A percentile compares a stretch with the other conserved stretches of the same genome.
These are phyloP conservation scores for Melanerpes aurifrons DNA, from an alignment of 2,113 vertebrate species.

Conservation along the genomic window DNA sequence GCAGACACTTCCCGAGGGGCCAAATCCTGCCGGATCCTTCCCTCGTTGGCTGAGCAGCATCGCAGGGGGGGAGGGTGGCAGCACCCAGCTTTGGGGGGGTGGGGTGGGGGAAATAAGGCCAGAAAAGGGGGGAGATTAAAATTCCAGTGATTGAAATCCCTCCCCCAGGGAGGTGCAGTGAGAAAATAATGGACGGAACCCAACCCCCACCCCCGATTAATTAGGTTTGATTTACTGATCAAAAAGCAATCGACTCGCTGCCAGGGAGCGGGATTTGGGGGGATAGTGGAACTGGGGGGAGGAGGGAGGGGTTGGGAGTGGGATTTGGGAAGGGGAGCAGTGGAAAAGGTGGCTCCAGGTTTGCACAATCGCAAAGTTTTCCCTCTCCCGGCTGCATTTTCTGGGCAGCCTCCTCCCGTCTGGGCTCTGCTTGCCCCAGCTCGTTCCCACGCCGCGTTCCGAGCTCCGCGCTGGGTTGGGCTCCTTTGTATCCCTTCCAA, in stretches of 20 bases:
- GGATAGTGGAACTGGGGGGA: neutral
- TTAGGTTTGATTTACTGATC: conserved; percentile 40
- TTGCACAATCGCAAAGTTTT: neutral
- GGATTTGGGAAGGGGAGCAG: too few relatives aligned
- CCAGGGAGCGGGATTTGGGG: neutral
- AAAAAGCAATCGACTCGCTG: conserved; percentile 21
- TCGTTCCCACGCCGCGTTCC: neutral
- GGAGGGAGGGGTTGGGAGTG: neutral
- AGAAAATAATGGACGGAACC: too few relatives aligned
- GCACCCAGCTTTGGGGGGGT: neutral
- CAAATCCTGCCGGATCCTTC: neutral
- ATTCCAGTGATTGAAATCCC: neutral
- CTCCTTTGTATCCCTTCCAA: neutral
- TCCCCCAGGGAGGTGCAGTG: neutral
- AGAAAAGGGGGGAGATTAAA: neutral
- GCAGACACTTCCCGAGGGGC: fast-evolving
- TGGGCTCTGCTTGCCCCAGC: neutral
- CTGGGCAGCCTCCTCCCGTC: neutral
- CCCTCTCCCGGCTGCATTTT: conserved; percentile 27
- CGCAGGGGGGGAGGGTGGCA: too few relatives aligned
- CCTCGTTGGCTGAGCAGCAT: fast-evolving
- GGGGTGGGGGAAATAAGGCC: neutral
- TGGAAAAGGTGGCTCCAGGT: neutral
- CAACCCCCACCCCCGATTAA: neutral
- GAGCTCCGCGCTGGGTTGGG: neutral